Evolutionary conservation across 2,888 invertebrate genomes (phyloP).

Genomic region (Caenorhabditis uteleia): DNA sequence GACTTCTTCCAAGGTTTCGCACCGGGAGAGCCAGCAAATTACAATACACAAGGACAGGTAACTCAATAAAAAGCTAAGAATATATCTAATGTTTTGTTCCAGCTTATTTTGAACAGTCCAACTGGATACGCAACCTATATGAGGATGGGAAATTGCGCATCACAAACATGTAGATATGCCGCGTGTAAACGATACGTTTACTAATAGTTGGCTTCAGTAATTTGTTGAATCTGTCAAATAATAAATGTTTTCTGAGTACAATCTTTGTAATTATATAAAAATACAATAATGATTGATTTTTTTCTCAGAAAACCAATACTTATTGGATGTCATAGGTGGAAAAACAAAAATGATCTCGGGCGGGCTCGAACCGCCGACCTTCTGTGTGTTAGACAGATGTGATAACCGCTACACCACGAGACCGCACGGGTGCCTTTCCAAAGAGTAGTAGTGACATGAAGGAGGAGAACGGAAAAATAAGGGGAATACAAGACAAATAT

Average conservation of each 20-base stretch:
- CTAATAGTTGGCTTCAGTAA: slow-evolving; percentile 2
- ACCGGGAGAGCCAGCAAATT: slow-evolving; percentile 22
- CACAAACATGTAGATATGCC: slow-evolving; percentile 34
- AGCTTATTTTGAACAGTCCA: slow-evolving; percentile 30
- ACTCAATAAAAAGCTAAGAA: neutral
- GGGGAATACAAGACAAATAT: too few relatives aligned
- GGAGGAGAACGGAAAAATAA: too few relatives aligned
- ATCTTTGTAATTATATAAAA: too few relatives aligned
- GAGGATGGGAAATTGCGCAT: slow-evolving; percentile 27
- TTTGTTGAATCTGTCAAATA: too few relatives aligned
- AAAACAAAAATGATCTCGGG: slow-evolving; percentile 38
- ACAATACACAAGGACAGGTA: slow-evolving; percentile 28
- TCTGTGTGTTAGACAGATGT: slow-evolving; percentile 50
- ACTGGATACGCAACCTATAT: slow-evolving; percentile 36
- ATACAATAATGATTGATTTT: too few relatives aligned
- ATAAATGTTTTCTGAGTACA: too few relatives aligned
- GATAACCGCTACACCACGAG: slow-evolving; percentile 48
- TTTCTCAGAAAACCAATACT: too few relatives aligned
- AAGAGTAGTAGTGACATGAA: too few relatives aligned
- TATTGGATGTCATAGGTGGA: too few relatives aligned
- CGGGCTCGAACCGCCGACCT: slow-evolving; percentile 51
- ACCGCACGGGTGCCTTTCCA: too few relatives aligned
- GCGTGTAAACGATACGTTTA: slow-evolving; percentile 31
- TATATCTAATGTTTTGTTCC: neutral
- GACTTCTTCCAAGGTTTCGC: slow-evolving; percentile 32